Conservation (phyloP, 2,113 vertebrate genomes). For the Spilogale gracilis region DNA sequence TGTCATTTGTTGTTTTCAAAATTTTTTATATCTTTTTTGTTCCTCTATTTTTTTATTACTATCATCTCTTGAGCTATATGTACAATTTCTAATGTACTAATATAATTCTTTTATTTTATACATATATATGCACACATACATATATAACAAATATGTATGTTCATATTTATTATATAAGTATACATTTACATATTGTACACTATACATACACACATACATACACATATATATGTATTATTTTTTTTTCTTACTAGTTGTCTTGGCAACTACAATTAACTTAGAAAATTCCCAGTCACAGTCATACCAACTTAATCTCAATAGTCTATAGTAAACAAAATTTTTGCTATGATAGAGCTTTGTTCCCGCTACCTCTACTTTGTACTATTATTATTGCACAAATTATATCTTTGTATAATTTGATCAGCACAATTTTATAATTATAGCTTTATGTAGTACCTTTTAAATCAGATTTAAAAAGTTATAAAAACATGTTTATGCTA, state of each 20-base stretch:
- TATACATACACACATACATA: too few relatives aligned
- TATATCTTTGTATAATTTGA: not conserved
- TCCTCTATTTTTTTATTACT: not conserved
- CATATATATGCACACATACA: too few relatives aligned
- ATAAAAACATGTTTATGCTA: not conserved
- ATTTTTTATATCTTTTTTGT: not conserved
- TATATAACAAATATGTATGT: too few relatives aligned
- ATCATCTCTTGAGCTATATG: not conserved
- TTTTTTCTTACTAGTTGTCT: not conserved
- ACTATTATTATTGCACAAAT: not conserved
- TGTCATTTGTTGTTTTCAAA: not conserved
- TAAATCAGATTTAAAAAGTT: not conserved
- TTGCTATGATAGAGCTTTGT: not conserved
- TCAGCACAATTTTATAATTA: not conserved
- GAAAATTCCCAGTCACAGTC: not conserved
- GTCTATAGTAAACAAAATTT: not conserved
- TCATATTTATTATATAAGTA: too few relatives aligned
- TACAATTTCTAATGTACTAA: not conserved
- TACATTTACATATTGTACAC: too few relatives aligned
- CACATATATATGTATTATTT: not conserved
- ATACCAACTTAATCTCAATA: not conserved
- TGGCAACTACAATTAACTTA: not conserved
- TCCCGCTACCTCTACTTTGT: not conserved
- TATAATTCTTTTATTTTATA: not conserved
- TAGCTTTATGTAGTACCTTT: not conserved